phyloP scores from a whole-genome alignment of 2,113 vertebrate species.

The Sinocyclocheilus anophthalmus region DNA sequence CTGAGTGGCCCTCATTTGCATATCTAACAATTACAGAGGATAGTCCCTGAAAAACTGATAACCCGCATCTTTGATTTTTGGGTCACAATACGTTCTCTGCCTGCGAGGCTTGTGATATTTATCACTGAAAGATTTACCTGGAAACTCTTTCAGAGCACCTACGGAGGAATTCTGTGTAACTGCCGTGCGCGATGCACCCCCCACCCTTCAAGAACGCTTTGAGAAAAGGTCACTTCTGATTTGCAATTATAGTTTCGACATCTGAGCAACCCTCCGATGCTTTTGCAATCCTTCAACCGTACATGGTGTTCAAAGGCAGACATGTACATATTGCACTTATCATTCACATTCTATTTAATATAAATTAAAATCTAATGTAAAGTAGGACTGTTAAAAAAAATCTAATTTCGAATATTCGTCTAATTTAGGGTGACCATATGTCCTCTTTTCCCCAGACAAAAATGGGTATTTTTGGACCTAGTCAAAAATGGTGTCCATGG shows the following conservation, averaged over 20 bases:
- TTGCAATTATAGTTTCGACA: slow-evolving; percentile 42
- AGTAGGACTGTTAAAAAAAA: not conserved
- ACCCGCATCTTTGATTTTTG: slow-evolving; percentile 18
- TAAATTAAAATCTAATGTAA: not conserved
- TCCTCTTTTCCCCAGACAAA: no score
- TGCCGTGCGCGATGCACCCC: no score
- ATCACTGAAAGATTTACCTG: slow-evolving; percentile 41
- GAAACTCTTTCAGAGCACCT: slow-evolving; percentile 38
- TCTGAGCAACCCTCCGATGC: not conserved
- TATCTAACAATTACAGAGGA: slow-evolving; percentile 37
- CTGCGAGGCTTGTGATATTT: slow-evolving; percentile 27
- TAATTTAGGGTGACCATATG: no score
- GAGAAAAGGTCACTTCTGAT: slow-evolving; percentile 48
- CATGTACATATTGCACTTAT: not conserved
- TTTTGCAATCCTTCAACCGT: slow-evolving; percentile 13
- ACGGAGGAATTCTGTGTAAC: slow-evolving; percentile 31
- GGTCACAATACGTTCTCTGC: slow-evolving; percentile 18
- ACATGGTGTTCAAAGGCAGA: not conserved
- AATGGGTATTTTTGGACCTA: no score
- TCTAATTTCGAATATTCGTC: no score
- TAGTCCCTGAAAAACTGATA: slow-evolving; percentile 30
- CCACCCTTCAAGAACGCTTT: no score
- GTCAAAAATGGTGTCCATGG: no score
- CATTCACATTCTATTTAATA: not conserved
- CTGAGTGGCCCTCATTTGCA: slow-evolving; percentile 39